phyloP scores from a whole-genome alignment of 2,113 vertebrate genomes.

The Hippocampus mohnikei region DNA sequence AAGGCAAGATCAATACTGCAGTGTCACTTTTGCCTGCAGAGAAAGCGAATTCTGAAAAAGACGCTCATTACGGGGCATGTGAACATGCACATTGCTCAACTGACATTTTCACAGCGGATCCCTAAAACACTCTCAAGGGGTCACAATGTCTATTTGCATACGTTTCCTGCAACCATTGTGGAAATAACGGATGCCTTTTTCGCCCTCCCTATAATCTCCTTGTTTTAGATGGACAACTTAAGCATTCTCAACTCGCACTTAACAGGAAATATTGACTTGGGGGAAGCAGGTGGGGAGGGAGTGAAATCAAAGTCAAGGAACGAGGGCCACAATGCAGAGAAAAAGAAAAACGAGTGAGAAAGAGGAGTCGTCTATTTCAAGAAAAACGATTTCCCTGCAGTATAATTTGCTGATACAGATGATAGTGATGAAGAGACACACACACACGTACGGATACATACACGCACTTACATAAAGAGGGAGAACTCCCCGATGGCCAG shows the following conservation, averaged over 20 bases:
- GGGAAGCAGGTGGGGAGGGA: constrained; percentile 32
- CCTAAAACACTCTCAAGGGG: not conserved
- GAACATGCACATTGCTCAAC: too few species aligned
- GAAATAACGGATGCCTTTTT: constrained; percentile 49
- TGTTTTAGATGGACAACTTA: constrained; percentile 56
- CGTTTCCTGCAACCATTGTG: constrained; percentile 26
- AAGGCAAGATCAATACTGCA: too few species aligned
- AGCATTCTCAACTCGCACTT: constrained; percentile 65
- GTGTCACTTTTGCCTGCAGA: too few species aligned
- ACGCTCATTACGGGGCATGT: too few species aligned
- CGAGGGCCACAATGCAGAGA: constrained; percentile 14
- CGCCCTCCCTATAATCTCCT: constrained; percentile 63
- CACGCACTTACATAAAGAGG: constrained; percentile 1
- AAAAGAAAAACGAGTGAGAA: constrained; percentile 19
- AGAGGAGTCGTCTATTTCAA: constrained; percentile 28
- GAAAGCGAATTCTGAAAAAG: too few species aligned
- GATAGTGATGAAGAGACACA: constrained; percentile 49
- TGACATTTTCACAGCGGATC: too few species aligned
- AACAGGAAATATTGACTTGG: constrained; percentile 54
- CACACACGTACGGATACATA: too few species aligned
- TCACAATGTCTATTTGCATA: not conserved
- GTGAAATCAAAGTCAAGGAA: not conserved
- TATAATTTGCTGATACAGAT: constrained; percentile 70
- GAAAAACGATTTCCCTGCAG: constrained; percentile 58
- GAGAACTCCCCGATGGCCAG: constrained; percentile 53